Conservation (phyloP, 2,113 vertebrate species). For the Solea solea region DNA sequence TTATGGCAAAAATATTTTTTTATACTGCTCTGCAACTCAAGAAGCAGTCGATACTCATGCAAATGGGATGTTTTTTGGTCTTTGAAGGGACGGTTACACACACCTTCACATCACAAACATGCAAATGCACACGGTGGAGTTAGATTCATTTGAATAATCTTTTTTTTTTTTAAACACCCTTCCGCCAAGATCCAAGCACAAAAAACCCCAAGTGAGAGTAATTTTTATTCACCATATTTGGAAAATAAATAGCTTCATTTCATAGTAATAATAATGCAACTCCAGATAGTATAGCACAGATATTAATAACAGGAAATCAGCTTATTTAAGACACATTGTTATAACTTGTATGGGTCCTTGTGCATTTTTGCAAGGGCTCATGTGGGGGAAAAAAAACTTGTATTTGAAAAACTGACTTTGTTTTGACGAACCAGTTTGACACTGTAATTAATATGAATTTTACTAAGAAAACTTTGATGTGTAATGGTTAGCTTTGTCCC, state of each 20-base stretch:
- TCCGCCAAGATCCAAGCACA: slow-evolving; percentile 40
- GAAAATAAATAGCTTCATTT: slow-evolving; percentile 68
- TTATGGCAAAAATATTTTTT: background rate
- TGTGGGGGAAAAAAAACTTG: slow-evolving; percentile 34
- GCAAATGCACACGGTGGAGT: slow-evolving; percentile 44
- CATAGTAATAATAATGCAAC: slow-evolving; percentile 57
- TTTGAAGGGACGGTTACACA: slow-evolving; percentile 35
- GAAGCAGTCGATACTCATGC: background rate
- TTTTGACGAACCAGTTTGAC: background rate
- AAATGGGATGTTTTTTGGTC: slow-evolving; percentile 6
- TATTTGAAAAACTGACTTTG: slow-evolving; percentile 10
- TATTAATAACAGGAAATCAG: slow-evolving; percentile 34
- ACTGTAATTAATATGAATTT: slow-evolving; percentile 1
- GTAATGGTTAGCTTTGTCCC: slow-evolving; percentile 7
- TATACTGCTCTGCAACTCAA: background rate
- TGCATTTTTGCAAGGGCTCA: slow-evolving; percentile 61
- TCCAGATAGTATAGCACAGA: slow-evolving; percentile 37
- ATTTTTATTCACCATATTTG: slow-evolving; percentile 70
- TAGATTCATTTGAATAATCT: slow-evolving; percentile 59
- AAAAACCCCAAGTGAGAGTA: slow-evolving; percentile 37
- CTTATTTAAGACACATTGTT: slow-evolving; percentile 51
- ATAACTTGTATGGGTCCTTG: slow-evolving; percentile 27
- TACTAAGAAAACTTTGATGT: slow-evolving; percentile 3
- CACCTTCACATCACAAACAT: slow-evolving; percentile 55
- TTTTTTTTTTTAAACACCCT: slow-evolving; percentile 36